Conservation (phyloP, 1,140 invertebrate species). For the Lucilia cuprina region DNA sequence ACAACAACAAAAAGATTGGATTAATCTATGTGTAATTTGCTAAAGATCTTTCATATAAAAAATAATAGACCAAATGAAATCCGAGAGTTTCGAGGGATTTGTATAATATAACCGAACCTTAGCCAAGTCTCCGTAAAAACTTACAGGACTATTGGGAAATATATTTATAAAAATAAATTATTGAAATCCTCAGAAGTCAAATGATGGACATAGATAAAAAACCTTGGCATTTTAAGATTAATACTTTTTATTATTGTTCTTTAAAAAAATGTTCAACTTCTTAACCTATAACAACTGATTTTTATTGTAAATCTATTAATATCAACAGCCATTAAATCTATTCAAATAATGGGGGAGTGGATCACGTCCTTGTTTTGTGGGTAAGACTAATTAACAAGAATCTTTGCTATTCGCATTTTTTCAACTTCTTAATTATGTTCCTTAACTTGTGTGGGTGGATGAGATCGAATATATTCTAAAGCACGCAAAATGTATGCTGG, state of each 20-base stretch:
- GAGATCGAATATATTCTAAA: slow-evolving; percentile 65
- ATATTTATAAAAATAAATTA: too few relatives aligned
- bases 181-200: too few relatives aligned
- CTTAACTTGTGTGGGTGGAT: slow-evolving; percentile 55
- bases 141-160: too few relatives aligned
- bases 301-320: slow-evolving; percentile 4
- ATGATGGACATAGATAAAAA: too few relatives aligned
- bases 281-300: slow-evolving; percentile 26
- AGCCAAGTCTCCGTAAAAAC: too few relatives aligned
- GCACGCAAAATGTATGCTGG: slow-evolving; percentile 57
- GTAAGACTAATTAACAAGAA: slow-evolving; percentile 10
- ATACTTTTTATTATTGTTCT: background rate
- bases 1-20: too few relatives aligned
- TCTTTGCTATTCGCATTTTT: background rate
- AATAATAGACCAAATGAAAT: too few relatives aligned
- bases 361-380: slow-evolving; percentile 37
- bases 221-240: too few relatives aligned
- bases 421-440: slow-evolving; percentile 47
- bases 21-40: too few relatives aligned
- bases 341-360: slow-evolving; percentile 9
- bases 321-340: slow-evolving; percentile 22
- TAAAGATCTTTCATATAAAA: too few relatives aligned
- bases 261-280: slow-evolving; percentile 1
- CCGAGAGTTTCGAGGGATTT: too few relatives aligned
- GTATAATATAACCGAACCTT: too few relatives aligned